Base-by-base conservation (phyloP, 1,140 invertebrate genomes). In the Drosophila biarmipes region DNA sequence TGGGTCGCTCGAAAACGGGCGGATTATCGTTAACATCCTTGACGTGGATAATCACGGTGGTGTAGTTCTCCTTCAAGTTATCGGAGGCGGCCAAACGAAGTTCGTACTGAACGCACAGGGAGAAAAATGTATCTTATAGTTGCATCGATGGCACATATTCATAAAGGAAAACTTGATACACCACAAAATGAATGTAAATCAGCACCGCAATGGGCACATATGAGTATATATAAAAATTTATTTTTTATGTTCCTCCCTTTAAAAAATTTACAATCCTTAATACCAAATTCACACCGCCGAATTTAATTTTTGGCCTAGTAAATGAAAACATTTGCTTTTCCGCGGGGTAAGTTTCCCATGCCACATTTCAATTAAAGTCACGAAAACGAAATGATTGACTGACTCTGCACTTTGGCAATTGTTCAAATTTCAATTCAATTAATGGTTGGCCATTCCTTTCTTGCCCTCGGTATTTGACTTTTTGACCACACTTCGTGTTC, bases 41-140 rank as follows among this genome's bases (percentile, higher is more conserved):
- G 69, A 98, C 97, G 92, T 98, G 97, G 84, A 98, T 98, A 77
- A 98, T 97, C 37, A 98, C 97, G 7, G 96, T 98, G 5, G 98
- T 98, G 93, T 97, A 97, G 94, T 98, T 98, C 93, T 98, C 97
- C 93, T 98, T 98, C 82, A 98, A 94, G 94, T 98, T 98, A 93
- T 98, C 98, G 43, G 97, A 98, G 15, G 97, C 97, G 31, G 97
- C 97, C 92, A 98, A 93, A 90, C 96, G 95, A 87, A 98, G 94
- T 94, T 98, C 97, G 93, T 98, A 98, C 97, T 98, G 93, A 55
- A 73, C 48, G 66, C 48, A 34, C 48, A 51, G 48, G 12, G 34
- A 37, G 37, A 42, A 43, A 38, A 57, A 4, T 29, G n/a, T 29
- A 29, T 15, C 24, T 31, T 29, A 29, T 21, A n/a, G 8, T 2